Percentiles rank a stretch among this genome's conserved stretches.
phyloP scores from a whole-genome alignment of 1,140 invertebrate species.

The Hyphantria cunea region DNA sequence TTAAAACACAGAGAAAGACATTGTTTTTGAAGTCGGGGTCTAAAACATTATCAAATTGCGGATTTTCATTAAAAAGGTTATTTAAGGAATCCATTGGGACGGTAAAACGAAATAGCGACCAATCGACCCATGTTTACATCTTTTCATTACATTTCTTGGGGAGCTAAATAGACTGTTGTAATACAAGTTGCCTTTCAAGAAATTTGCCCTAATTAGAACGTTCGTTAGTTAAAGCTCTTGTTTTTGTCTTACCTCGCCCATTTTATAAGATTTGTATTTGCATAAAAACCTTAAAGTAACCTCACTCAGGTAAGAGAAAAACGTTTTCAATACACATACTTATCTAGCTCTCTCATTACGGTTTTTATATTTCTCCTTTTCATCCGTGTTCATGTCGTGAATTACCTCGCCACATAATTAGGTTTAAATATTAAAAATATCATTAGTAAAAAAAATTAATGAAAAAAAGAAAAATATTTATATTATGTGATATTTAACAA shows the following conservation, averaged over 20 bases:
- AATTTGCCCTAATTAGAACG: conserved; percentile 11
- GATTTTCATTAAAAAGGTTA: conserved; percentile 16
- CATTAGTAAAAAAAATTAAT: too few species aligned
- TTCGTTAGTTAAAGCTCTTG: conserved; percentile 11
- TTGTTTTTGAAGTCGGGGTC: conserved; percentile 7
- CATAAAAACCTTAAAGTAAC: background rate
- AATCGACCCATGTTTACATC: conserved; percentile 5
- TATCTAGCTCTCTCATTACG: too few species aligned
- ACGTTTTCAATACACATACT: background rate
- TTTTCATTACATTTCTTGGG: conserved; percentile 14
- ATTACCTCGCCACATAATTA: background rate
- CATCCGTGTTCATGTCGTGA: background rate
- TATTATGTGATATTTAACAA: too few species aligned
- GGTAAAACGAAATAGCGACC: conserved; percentile 12
- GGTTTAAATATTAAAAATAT: too few species aligned
- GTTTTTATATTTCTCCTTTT: too few species aligned
- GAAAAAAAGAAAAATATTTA: too few species aligned
- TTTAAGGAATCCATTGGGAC: conserved; percentile 20
- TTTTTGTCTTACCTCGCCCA: too few species aligned
- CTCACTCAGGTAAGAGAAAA: background rate
- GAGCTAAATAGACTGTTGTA: background rate
- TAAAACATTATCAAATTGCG: conserved; percentile 23
- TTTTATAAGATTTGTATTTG: too few species aligned
- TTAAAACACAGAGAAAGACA: background rate
- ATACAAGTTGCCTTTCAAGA: conserved; percentile 2